These are phyloP conservation scores for Archivesica marissinica DNA, from an alignment of 1,140 invertebrate species.

Conservation along the genomic window DNA sequence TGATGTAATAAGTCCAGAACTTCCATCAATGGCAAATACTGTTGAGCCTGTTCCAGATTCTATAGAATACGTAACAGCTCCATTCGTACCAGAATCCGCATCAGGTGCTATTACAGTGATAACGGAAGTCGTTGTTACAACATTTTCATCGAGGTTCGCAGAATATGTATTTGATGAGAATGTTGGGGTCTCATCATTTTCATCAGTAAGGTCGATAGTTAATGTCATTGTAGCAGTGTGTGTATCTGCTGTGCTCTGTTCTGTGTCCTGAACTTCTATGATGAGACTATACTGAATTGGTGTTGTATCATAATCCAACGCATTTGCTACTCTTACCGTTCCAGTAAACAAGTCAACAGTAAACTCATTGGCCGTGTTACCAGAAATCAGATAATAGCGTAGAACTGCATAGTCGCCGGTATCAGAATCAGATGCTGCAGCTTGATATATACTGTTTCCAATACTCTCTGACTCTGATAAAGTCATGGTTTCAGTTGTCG, in stretches of 20 bases:
- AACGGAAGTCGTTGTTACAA: background rate
- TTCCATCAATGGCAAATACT: slow-evolving; percentile 41
- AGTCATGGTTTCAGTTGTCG: slow-evolving; percentile 38
- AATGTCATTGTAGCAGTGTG: slow-evolving; percentile 63
- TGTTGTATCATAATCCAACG: slow-evolving; percentile 70
- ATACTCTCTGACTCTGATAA: slow-evolving; percentile 65
- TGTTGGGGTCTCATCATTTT: slow-evolving; percentile 89
- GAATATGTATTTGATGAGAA: slow-evolving; percentile 55
- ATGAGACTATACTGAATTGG: slow-evolving; percentile 60
- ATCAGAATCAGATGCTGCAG: slow-evolving; percentile 69
- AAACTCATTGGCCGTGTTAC: slow-evolving; percentile 54
- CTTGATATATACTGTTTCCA: slow-evolving; percentile 63
- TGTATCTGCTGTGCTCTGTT: slow-evolving; percentile 40
- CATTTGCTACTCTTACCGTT: slow-evolving; percentile 58
- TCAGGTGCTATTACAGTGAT: slow-evolving; percentile 60
- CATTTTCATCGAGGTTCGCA: slow-evolving; percentile 60
- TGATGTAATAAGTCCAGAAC: slow-evolving; percentile 42
- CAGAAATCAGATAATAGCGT: slow-evolving; percentile 66
- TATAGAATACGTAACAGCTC: slow-evolving; percentile 57
- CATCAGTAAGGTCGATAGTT: slow-evolving; percentile 86
- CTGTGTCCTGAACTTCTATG: slow-evolving; percentile 62
- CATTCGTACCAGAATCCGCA: slow-evolving; percentile 65
- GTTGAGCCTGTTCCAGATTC: slow-evolving; percentile 53
- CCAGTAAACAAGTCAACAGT: slow-evolving; percentile 62
- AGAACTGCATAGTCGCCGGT: slow-evolving; percentile 64